Conservation (phyloP, 2,888 invertebrate species). For the Pachydiplax longipennis region DNA sequence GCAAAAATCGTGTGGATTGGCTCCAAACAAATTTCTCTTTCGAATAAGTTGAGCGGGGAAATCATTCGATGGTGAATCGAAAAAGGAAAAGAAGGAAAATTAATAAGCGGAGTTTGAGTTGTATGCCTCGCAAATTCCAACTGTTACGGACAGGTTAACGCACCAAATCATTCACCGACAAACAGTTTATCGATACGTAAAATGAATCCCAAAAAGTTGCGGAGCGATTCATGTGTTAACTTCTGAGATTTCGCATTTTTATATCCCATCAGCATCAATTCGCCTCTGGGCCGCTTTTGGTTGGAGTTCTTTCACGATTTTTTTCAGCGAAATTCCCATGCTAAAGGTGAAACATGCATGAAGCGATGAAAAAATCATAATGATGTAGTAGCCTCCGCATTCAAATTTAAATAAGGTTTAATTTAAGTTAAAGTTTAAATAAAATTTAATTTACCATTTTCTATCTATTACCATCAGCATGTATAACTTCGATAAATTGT, state of each 20-base stretch:
- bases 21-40: too few relatives aligned
- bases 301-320: not conserved
- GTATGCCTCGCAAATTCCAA: not conserved
- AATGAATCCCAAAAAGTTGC: not conserved
- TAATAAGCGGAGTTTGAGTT: not conserved
- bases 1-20: too few relatives aligned
- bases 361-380: too few relatives aligned
- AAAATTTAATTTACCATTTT: too few relatives aligned
- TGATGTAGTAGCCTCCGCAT: too few relatives aligned
- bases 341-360: too few relatives aligned
- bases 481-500: too few relatives aligned
- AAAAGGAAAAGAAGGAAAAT: not conserved
- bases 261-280: not conserved
- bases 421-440: too few relatives aligned
- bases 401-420: too few relatives aligned
- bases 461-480: too few relatives aligned
- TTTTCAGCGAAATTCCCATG: not conserved
- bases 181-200: not conserved
- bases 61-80: not conserved
- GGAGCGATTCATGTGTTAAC: not conserved
- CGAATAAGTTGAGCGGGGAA: too few relatives aligned
- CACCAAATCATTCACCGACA: not conserved
- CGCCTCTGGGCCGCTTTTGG: not conserved
- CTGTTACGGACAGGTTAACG: not conserved
- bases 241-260: not conserved